phyloP scores from a whole-genome alignment of 1,140 invertebrate species.

The Lithobius niger region DNA sequence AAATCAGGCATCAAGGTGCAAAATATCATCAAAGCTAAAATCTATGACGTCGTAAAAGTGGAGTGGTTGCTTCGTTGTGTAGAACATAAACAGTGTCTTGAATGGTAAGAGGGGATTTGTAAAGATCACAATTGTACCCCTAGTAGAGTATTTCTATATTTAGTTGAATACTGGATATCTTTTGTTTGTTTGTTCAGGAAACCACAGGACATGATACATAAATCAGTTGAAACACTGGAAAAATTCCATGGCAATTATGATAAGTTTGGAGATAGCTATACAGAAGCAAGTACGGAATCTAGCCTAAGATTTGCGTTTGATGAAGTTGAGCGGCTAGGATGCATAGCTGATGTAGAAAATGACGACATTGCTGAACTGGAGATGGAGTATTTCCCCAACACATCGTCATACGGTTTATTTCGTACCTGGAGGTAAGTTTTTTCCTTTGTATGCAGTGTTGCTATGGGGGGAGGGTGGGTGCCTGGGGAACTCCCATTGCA shows the following conservation, averaged over 20 bases:
- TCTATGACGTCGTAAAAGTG: constrained; percentile 43
- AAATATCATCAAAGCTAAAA: constrained; percentile 35
- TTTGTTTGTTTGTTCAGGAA: constrained; percentile 22
- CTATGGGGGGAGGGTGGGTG: no score
- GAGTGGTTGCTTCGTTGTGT: constrained; percentile 44
- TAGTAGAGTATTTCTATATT: no score
- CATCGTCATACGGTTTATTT: constrained; percentile 32
- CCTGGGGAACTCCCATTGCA: no score
- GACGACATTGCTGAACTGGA: constrained; percentile 31
- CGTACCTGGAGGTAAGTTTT: constrained; percentile 24
- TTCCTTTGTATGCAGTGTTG: no score
- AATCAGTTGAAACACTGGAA: constrained; percentile 32
- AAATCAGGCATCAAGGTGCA: constrained; percentile 40
- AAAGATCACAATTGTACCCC: no score
- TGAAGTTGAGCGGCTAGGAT: no score
- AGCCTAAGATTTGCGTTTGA: no score
- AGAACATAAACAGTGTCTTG: constrained; percentile 25
- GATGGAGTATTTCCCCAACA: constrained; percentile 29
- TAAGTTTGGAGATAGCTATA: constrained; percentile 52
- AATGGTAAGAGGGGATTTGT: constrained; percentile 30
- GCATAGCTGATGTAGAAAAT: no score
- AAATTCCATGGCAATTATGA: constrained; percentile 44
- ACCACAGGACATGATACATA: constrained; percentile 34
- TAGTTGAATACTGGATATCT: neutral
- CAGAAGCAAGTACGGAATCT: no score